Conservation (phyloP, 2,113 vertebrate species). For the Saiga tatarica region DNA sequence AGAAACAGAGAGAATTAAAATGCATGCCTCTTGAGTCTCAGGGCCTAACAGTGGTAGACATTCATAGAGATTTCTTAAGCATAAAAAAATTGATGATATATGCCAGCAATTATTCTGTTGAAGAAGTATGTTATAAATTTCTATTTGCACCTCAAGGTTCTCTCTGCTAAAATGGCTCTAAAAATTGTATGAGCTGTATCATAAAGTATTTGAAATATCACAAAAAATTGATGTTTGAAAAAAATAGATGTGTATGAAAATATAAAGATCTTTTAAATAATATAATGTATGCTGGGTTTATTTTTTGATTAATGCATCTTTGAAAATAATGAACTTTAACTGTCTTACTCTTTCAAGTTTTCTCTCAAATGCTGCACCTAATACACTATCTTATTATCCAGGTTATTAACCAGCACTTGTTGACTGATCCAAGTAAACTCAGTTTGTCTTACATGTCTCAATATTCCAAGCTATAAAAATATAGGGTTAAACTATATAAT, state of each 20-base stretch:
- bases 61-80: neutral
- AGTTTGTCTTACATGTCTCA: neutral
- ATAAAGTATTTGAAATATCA: neutral
- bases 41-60: neutral
- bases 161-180: neutral
- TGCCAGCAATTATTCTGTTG: neutral
- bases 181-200: neutral
- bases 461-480: neutral
- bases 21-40: neutral
- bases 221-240: neutral
- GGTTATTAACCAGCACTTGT: neutral
- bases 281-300: neutral
- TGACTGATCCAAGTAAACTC: neutral
- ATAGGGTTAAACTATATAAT: neutral
- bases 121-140: neutral
- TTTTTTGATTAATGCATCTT: neutral
- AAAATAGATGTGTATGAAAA: neutral
- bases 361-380: neutral
- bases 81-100: neutral
- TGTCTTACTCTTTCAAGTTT: neutral
- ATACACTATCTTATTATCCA: neutral
- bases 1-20: constrained; percentile 19
- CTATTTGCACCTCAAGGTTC: neutral
- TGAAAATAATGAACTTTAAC: neutral
- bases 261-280: neutral